Percentiles rank a stretch among this genome's conserved stretches.
Evolutionary conservation across 2,888 invertebrate species (phyloP).

Genomic region (Alviniconcha strummeri): DNA sequence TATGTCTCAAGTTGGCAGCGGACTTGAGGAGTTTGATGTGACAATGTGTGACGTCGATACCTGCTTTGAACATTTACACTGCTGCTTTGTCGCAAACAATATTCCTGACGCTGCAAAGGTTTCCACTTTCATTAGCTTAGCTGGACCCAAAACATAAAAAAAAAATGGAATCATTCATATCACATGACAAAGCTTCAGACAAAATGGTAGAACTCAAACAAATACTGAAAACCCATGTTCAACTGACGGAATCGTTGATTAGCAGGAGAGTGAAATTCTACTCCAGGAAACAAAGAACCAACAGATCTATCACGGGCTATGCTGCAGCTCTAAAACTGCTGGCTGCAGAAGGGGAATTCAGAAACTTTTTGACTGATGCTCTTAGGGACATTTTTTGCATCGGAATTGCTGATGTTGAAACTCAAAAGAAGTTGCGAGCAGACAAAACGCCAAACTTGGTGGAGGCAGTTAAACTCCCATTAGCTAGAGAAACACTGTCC

Average conservation of each 20-base stretch:
- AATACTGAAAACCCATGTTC: background rate
- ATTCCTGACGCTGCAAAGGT: background rate
- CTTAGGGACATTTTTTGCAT: constrained; percentile 6
- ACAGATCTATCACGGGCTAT: background rate
- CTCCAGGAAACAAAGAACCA: background rate
- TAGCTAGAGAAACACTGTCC: background rate
- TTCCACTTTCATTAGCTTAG: constrained; percentile 8
- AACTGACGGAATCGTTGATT: background rate
- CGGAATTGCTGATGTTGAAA: background rate
- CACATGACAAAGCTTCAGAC: too few species aligned
- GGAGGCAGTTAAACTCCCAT: background rate
- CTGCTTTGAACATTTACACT: constrained; percentile 1
- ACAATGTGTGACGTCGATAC: background rate
- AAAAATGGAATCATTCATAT: too few species aligned
- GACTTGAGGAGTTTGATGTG: background rate
- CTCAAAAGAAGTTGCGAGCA: constrained; percentile 3
- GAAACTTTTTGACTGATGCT: background rate
- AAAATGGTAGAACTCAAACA: background rate
- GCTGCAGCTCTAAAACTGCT: background rate
- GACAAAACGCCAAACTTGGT: background rate
- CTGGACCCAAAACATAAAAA: background rate
- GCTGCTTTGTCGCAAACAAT: constrained; percentile 4
- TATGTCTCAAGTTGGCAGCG: background rate
- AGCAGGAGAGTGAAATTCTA: constrained; percentile 5
- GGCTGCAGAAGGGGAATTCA: background rate